Evolutionary conservation across 2,888 invertebrate genomes (phyloP).

Genomic region (Apotomis betuletana): DNA sequence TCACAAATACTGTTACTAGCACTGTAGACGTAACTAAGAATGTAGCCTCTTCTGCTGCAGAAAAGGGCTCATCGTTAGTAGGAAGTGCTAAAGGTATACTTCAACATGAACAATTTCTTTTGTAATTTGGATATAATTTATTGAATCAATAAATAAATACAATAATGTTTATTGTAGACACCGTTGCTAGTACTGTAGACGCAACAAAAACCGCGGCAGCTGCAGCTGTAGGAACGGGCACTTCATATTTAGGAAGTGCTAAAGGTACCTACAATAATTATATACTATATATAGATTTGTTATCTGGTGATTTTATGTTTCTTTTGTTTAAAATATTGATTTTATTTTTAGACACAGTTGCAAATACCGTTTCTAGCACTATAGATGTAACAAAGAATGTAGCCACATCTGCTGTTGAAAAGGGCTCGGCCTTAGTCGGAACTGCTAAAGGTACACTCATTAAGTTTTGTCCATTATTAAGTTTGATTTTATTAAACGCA

Average conservation of each 20-base stretch:
- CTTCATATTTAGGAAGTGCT: conserved; percentile 53
- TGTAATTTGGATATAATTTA: no score
- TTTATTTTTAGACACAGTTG: conserved; percentile 56
- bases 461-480: neutral
- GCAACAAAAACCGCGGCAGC: conserved; percentile 64
- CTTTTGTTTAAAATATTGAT: conserved; percentile 6
- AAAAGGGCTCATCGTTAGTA: conserved; percentile 13
- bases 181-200: conserved; percentile 61
- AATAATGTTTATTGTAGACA: conserved; percentile 53
- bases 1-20: conserved; percentile 2
- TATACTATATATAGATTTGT: neutral
- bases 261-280: conserved; percentile 52
- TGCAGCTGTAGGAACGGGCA: conserved; percentile 60
- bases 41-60: conserved; percentile 12
- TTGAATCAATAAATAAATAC: no score
- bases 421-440: conserved; percentile 53
- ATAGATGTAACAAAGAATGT: conserved; percentile 62
- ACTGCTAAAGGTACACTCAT: conserved; percentile 53
- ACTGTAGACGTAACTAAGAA: conserved; percentile 24
- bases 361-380: conserved; percentile 53
- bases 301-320: conserved; percentile 10
- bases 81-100: conserved; percentile 40
- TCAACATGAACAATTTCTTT: no score
- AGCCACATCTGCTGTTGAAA: conserved; percentile 57
- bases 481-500: neutral